Conservation (phyloP, 1,140 invertebrate genomes). For the Drosophila eugracilis region DNA sequence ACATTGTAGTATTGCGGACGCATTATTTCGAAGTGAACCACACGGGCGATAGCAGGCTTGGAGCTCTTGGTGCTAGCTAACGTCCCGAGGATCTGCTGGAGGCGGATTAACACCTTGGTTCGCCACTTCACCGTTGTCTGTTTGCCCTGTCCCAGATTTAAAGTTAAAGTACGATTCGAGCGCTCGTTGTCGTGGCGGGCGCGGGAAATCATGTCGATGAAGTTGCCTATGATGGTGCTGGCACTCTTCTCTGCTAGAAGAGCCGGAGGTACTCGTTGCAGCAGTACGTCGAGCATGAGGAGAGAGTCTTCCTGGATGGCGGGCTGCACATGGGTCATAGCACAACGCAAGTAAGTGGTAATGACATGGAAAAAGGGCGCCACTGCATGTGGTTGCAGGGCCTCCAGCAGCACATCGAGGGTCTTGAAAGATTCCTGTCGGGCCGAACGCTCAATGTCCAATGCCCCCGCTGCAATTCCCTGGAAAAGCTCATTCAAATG, state of each 20-base stretch:
- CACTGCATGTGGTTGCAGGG: slow-evolving; percentile 85
- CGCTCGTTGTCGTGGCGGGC: slow-evolving; percentile 87
- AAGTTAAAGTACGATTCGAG: slow-evolving; percentile 87
- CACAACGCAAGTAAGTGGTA: slow-evolving; percentile 91
- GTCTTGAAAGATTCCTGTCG: slow-evolving; percentile 89
- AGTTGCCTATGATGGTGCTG: slow-evolving; percentile 89
- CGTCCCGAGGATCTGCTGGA: slow-evolving; percentile 87
- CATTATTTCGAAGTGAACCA: slow-evolving; percentile 43
- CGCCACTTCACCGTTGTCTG: slow-evolving; percentile 90
- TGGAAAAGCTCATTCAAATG: slow-evolving; percentile 89
- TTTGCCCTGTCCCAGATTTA: slow-evolving; percentile 87
- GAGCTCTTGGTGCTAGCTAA: slow-evolving; percentile 72
- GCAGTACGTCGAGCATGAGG: slow-evolving; percentile 89
- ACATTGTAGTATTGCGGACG: slow-evolving; percentile 59
- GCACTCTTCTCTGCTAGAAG: slow-evolving; percentile 88
- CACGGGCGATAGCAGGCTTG: neutral
- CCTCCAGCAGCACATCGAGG: slow-evolving; percentile 87
- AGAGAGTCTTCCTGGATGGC: slow-evolving; percentile 93
- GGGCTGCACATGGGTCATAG: slow-evolving; percentile 94
- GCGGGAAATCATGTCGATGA: slow-evolving; percentile 92
- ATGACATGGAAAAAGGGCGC: slow-evolving; percentile 91
- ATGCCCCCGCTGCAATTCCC: slow-evolving; percentile 88
- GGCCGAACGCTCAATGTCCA: slow-evolving; percentile 90
- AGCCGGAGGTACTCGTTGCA: slow-evolving; percentile 86
- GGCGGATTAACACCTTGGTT: slow-evolving; percentile 89